Conservation (phyloP, 2,888 invertebrate genomes). For the Pandemis corylana region DNA sequence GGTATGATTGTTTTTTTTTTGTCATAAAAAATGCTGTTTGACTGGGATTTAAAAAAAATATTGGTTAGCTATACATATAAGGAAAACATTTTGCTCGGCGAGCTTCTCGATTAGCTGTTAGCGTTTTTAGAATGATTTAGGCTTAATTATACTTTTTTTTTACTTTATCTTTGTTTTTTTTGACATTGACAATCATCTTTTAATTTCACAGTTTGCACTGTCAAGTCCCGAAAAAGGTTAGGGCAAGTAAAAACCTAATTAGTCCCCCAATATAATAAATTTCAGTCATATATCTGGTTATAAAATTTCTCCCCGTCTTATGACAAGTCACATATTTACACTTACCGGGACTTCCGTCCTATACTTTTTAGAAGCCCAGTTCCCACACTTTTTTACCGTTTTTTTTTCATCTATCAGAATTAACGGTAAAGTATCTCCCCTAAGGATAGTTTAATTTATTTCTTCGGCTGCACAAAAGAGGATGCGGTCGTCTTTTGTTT, state of each 20-base stretch:
- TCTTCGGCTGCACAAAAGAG: slow-evolving; percentile 73
- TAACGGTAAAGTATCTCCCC: slow-evolving; percentile 83
- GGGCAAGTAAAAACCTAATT: slow-evolving; percentile 15
- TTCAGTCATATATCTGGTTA: slow-evolving; percentile 63
- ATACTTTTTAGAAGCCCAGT: slow-evolving; percentile 68
- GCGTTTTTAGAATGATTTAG: too few relatives aligned
- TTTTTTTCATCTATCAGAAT: slow-evolving; percentile 77
- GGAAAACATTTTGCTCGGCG: too few relatives aligned
- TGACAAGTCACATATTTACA: slow-evolving; percentile 79
- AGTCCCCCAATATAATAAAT: slow-evolving; percentile 36
- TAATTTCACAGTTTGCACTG: background rate
- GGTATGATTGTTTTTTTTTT: too few relatives aligned
- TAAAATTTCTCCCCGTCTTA: slow-evolving; percentile 60
- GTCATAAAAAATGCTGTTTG: too few relatives aligned
- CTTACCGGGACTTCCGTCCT: slow-evolving; percentile 74
- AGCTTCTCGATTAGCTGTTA: too few relatives aligned
- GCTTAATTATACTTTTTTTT: background rate
- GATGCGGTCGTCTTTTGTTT: slow-evolving; percentile 78
- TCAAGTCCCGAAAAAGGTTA: background rate
- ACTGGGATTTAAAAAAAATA: background rate
- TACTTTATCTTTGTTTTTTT: background rate
- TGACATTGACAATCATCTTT: background rate
- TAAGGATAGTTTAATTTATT: slow-evolving; percentile 83
- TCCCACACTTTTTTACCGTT: slow-evolving; percentile 78
- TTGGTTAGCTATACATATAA: too few relatives aligned